Evolutionary conservation across 2,888 invertebrate species (phyloP).

Genomic region (Opisthograptis luteolata): DNA sequence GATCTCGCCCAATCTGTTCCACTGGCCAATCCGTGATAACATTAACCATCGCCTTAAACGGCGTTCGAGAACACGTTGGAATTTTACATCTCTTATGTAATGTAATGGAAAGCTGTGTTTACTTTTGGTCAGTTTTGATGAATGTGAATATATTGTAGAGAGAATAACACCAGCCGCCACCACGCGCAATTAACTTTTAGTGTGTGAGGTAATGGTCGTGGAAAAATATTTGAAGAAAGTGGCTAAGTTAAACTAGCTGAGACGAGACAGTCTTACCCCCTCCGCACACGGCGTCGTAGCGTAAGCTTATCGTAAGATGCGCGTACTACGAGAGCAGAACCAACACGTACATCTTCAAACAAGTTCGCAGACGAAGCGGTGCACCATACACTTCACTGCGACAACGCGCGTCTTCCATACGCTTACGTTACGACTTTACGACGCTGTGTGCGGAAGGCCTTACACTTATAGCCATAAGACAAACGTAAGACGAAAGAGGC

Average conservation of each 20-base stretch:
- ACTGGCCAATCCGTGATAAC: conserved; percentile 21
- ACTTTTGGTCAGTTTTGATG: conserved; percentile 38
- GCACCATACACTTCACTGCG: no score
- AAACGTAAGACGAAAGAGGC: no score
- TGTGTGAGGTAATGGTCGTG: conserved; percentile 17
- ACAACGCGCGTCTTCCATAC: no score
- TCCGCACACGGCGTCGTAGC: no score
- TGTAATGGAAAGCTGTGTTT: conserved; percentile 38
- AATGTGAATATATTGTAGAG: conserved; percentile 31
- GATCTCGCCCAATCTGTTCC: conserved; percentile 26
- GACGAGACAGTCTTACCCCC: neutral
- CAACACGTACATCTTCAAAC: no score
- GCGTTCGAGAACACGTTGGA: conserved; percentile 24
- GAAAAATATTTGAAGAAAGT: conserved; percentile 29
- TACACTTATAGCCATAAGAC: no score
- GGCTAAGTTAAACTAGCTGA: neutral
- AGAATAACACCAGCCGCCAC: conserved; percentile 30
- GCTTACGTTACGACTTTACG: no score
- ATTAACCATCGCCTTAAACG: conserved; percentile 27
- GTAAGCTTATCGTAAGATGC: no score
- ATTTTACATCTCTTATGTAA: conserved; percentile 30
- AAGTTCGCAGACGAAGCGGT: no score
- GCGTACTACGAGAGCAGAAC: no score
- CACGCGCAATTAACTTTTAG: conserved; percentile 34
- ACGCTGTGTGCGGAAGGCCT: no score